Evolutionary conservation across 2,888 invertebrate species (phyloP), one percentile per base, ranked within the genome.

Genomic region (Strigamia maritima): DNA sequence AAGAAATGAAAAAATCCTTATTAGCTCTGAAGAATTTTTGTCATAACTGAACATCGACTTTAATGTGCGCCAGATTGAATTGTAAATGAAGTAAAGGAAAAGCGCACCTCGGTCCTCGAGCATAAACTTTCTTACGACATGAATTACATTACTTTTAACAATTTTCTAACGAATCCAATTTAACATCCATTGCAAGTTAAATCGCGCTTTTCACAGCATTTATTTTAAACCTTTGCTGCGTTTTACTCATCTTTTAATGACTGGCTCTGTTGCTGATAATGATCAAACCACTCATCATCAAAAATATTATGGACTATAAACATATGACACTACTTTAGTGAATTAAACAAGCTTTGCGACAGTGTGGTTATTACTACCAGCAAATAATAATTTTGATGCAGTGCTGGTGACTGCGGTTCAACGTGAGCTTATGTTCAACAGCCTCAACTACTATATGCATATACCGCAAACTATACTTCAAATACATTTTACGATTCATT

Each of bases 11-110:
- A 60, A 60, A 60, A 6, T 60, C 22, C 60, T 60, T 60, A 60
- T 60, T 60, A 60, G 60, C 60, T 60, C 22, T 60, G n/a, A 60
- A 8, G 22, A 60, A 60, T 60, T 60, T 60, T 60, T 60, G 19
- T 24, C 24, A 60, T 60, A 19, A 22, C 24, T 60, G 12, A 24
- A 60, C 60, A 60, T 60, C 60, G 12, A 24, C 60, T 60, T 60
- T 60, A 60, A 60, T 4, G 60, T 60, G 60, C 22, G 19, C 19
- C 16, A 19, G 60, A 60, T 60, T 60, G 60, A 60, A 60, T 60
- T 60, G 60, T 60, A 60, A 60, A 60, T 60, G 60, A 60, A 60
- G 60, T 60, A 60, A 1, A 60, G 60, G 60, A 60, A 60, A 6
- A 60, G 44, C 60, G 24, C 60, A 60, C 19, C 60, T 24, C 60